A percentile compares a stretch with the other conserved stretches of the same genome.
Conservation (phyloP, 2,888 invertebrate species). For the Tenthredo scrophulariae region DNA sequence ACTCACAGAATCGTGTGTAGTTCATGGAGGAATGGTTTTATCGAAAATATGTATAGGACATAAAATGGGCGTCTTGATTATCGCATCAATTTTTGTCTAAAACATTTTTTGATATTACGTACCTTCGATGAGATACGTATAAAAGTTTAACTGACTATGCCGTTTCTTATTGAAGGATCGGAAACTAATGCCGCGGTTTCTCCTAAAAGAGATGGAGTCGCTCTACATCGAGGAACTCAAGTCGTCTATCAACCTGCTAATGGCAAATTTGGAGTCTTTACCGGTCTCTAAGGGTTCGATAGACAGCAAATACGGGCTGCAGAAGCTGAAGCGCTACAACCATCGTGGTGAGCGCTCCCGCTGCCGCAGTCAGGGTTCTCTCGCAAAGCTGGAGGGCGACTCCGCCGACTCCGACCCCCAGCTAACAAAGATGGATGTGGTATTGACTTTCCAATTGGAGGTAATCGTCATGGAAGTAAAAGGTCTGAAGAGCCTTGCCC, state of each 20-base stretch:
- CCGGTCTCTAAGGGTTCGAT: constrained; percentile 99
- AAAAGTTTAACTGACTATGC: background rate
- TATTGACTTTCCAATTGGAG: constrained; percentile 97
- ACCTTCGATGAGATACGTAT: background rate
- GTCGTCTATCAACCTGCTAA: constrained; percentile 97
- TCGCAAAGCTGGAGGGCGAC: constrained; percentile 96
- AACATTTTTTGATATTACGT: background rate
- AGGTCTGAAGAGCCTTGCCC: constrained; percentile 96
- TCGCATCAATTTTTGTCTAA: background rate
- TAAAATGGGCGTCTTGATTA: background rate
- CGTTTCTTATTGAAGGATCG: constrained; percentile 85
- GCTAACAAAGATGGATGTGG: constrained; percentile 98
- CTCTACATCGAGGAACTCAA: constrained; percentile 99
- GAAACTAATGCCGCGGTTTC: constrained; percentile 99
- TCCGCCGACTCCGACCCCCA: constrained; percentile 97
- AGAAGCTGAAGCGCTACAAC: constrained; percentile 98
- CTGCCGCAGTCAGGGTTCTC: constrained; percentile 90
- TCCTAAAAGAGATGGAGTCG: constrained; percentile 99
- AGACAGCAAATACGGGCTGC: constrained; percentile 98
- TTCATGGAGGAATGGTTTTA: background rate
- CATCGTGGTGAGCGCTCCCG: constrained; percentile 82
- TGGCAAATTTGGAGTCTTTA: constrained; percentile 99
- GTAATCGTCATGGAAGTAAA: constrained; percentile 99
- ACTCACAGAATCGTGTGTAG: background rate
- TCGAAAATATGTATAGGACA: background rate